Evolutionary conservation across 2,113 vertebrate species (phyloP), one percentile per base, ranked within the genome.

Genomic region (Caloenas nicobarica): DNA sequence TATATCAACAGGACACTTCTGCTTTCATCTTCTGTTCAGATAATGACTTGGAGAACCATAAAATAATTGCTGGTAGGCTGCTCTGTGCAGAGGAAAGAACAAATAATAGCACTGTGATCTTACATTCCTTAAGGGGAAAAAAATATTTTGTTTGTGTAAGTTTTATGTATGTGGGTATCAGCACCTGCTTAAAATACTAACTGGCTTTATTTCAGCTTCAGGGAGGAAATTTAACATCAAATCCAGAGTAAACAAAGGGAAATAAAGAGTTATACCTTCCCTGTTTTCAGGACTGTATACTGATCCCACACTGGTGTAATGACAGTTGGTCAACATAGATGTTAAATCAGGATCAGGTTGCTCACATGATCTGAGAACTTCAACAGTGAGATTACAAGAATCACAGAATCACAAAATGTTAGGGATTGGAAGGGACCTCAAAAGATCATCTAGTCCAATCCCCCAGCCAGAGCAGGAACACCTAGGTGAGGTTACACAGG

Each of bases 21-120:
- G 9, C 61, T 93, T 94, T 93, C 38, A 86, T 91, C 83, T 94
- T 73, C 51, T 70, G 9, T 91, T 86, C 61, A 69, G 57, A 60
- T 28, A 79, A 29, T 31, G 51, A 61, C 33, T 86, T 91, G 51
- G 13, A 87, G n/a, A 80, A 74, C 42, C 65, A 87, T 60, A 74
- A 91, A 92, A 87, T 78, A 54, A 71, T 74, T 84, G 64, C 80
- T 78, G 6, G 19, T 58, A 64, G 51, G 60, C 64, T 92, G 31
- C 4, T 81, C 1, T 84, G 33, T 84, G 18, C 36, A 71, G 51
- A 79, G 21, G 26, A 69, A 58, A 81, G 42, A 68, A 83, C 9
- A 93, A 93, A 81, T 40, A 79, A 28, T 10, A 79, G 9, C 36
- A 33, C 9, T 87, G 48, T 68, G 31, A 64, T 84, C 38, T 76